phyloP scores from a whole-genome alignment of 2,797 vertebrate genomes.

The Muscicapa comitata region DNA sequence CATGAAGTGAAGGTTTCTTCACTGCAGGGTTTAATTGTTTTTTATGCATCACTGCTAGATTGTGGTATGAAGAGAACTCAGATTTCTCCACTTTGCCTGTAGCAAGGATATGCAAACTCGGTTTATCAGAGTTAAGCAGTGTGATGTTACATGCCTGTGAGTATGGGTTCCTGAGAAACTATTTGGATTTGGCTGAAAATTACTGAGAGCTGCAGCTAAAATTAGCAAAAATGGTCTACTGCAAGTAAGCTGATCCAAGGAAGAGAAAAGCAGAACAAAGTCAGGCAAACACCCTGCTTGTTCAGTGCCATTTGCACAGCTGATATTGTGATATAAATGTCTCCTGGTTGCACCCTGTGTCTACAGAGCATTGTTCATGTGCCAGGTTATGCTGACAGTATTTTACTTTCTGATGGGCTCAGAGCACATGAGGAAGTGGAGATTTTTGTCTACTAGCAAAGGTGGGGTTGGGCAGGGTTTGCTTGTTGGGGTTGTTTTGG shows the following conservation, averaged over 20 bases:
- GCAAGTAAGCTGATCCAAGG: not conserved
- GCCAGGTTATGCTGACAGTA: not conserved
- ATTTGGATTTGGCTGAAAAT: not conserved
- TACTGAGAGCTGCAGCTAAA: not conserved
- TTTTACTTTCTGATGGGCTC: not conserved
- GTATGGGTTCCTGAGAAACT: not conserved
- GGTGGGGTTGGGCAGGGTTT: not conserved
- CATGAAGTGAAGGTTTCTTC: not conserved
- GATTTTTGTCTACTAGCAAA: not conserved
- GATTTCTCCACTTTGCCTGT: not conserved
- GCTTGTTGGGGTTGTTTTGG: not conserved
- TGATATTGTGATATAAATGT: not conserved
- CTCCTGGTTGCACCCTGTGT: accelerated
- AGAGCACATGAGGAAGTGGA: not conserved
- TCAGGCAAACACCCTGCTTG: not conserved
- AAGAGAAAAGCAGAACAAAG: not conserved
- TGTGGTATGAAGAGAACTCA: not conserved
- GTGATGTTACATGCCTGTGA: not conserved
- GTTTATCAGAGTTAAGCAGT: not conserved
- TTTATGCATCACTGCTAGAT: not conserved
- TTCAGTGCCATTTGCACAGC: not conserved
- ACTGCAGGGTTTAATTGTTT: not conserved
- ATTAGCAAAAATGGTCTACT: not conserved
- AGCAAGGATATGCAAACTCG: not conserved
- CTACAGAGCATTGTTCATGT: not conserved